Evolutionary conservation across 2,888 invertebrate species (phyloP).

Genomic region (Euplexia lucipara): DNA sequence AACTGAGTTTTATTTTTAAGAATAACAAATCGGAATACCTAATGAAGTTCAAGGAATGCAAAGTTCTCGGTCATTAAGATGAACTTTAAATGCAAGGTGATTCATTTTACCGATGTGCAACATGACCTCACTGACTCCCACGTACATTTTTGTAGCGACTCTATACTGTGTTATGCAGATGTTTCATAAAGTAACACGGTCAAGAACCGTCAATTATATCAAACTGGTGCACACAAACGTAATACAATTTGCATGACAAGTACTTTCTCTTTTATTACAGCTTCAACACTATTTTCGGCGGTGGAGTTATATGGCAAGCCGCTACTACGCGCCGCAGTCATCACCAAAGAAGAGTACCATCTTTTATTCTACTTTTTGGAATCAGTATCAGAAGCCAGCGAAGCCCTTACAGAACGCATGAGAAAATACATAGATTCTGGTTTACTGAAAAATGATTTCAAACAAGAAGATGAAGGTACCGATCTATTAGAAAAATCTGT

Average conservation of each 20-base stretch:
- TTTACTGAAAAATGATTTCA: constrained; percentile 78
- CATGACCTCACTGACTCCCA: constrained; percentile 76
- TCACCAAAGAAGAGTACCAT: constrained; percentile 89
- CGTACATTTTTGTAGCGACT: constrained; percentile 67
- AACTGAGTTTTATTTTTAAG: not conserved
- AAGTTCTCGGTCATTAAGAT: constrained; percentile 80
- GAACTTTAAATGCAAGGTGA: constrained; percentile 82
- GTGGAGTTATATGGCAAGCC: constrained; percentile 92
- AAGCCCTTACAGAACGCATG: constrained; percentile 87
- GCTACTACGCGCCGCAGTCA: constrained; percentile 87
- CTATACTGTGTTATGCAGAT: constrained; percentile 59
- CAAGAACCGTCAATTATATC: constrained; percentile 61
- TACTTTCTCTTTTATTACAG: constrained; percentile 83
- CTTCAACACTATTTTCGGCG: constrained; percentile 91
- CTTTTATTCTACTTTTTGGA: constrained; percentile 89
- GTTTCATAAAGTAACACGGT: constrained; percentile 61
- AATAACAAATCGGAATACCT: not conserved
- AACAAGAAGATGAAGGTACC: constrained; percentile 72
- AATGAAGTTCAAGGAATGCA: constrained; percentile 51
- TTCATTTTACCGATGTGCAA: constrained; percentile 73
- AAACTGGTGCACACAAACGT: constrained; percentile 62
- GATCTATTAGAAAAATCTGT: constrained; percentile 69
- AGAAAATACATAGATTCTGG: constrained; percentile 89
- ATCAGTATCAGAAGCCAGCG: constrained; percentile 88
- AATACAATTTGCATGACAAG: constrained; percentile 62